Evolutionary conservation across 1,140 invertebrate genomes (phyloP).

Genomic region (Subanguina moxae): DNA sequence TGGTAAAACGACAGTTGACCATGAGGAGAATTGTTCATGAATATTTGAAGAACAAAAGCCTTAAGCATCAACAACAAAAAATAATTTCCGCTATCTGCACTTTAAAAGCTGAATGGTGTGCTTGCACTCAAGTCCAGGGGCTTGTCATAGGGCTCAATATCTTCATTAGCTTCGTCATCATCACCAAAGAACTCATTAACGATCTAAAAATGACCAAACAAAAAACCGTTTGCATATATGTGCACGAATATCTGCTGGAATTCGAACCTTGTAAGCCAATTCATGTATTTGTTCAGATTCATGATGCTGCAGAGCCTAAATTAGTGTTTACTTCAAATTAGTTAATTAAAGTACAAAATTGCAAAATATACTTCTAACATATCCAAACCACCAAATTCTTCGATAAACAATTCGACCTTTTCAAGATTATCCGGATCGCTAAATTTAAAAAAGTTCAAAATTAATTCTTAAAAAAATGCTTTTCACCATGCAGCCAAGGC

Average conservation of each 20-base stretch:
- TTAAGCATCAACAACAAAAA: too few species aligned
- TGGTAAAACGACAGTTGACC: too few species aligned
- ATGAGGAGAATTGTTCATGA: too few species aligned
- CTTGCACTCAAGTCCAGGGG: neutral
- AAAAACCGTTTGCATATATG: too few species aligned
- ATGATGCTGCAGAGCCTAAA: slow-evolving; percentile 8
- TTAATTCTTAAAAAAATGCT: neutral
- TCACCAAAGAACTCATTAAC: slow-evolving; percentile 28
- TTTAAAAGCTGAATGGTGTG: neutral
- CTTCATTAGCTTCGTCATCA: slow-evolving; percentile 18
- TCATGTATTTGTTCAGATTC: slow-evolving; percentile 23
- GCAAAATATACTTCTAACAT: slow-evolving; percentile 15
- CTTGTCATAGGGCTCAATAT: neutral
- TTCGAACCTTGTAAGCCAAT: slow-evolving; percentile 15
- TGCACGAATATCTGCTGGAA: neutral
- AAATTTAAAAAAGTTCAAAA: too few species aligned
- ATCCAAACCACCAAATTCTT: slow-evolving; percentile 30
- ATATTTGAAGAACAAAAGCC: too few species aligned
- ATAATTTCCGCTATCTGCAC: neutral
- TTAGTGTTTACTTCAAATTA: slow-evolving; percentile 13
- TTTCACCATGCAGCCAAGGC: slow-evolving; percentile 13
- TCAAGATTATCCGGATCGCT: slow-evolving; percentile 25
- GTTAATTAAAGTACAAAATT: too few species aligned
- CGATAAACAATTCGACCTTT: slow-evolving; percentile 10
- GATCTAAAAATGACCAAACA: too few species aligned